Percentiles rank a stretch among this genome's conserved stretches.
Evolutionary conservation across 2,113 vertebrate species (phyloP).

Genomic region (Tetrao urogallus): DNA sequence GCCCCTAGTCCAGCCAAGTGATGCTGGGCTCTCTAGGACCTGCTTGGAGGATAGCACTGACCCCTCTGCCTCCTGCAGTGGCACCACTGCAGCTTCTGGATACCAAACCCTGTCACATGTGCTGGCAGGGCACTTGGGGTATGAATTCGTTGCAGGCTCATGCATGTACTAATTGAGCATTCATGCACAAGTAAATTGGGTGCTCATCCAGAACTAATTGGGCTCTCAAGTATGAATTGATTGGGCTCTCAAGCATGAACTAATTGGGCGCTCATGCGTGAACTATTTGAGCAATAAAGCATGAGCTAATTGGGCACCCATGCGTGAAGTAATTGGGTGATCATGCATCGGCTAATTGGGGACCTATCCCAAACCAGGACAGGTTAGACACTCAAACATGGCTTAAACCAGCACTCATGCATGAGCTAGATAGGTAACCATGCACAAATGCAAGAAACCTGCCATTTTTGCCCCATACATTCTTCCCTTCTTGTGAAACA

Average conservation of each 20-base stretch:
- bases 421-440: neutral
- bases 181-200: neutral
- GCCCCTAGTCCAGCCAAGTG: too few species aligned
- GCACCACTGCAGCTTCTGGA: neutral
- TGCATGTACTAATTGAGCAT: neutral
- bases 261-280: neutral
- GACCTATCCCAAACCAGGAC: neutral
- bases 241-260: constrained; percentile 7
- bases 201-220: constrained; percentile 15
- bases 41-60: too few species aligned
- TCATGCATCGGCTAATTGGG: neutral
- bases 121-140: neutral
- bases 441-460: neutral
- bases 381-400: neutral
- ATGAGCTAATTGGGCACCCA: neutral
- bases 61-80: neutral
- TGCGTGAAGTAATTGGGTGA: neutral
- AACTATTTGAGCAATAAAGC: constrained; percentile 11
- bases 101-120: neutral
- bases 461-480: neutral
- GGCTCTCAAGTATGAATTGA: neutral
- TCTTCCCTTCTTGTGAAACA: neutral
- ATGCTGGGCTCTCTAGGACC: too few species aligned
- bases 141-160: neutral
- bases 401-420: neutral